Evolutionary conservation across 2,888 invertebrate species (phyloP).

Genomic region (Alloplasta piceator): DNA sequence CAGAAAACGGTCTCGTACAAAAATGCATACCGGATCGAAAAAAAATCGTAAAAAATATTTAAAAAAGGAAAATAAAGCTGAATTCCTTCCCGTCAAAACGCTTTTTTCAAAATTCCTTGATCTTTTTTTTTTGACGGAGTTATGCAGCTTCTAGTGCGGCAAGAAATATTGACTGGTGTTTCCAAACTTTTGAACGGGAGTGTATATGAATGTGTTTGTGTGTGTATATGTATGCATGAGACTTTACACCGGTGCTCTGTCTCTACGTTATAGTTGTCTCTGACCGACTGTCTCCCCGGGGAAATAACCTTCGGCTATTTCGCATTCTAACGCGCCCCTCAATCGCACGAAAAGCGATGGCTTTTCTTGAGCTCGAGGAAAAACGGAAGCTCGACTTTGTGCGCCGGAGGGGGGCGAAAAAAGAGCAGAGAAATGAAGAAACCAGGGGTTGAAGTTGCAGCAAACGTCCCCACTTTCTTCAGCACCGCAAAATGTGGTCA

Average conservation of each 20-base stretch:
- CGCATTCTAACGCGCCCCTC: slow-evolving; percentile 60
- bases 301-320: slow-evolving; percentile 73
- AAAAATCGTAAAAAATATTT: too few species aligned
- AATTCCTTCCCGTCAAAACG: too few species aligned
- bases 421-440: neutral
- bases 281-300: slow-evolving; percentile 67
- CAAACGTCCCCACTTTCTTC: neutral
- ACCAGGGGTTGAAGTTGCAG: slow-evolving; percentile 8
- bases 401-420: slow-evolving; percentile 38
- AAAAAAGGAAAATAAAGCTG: too few species aligned
- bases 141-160: too few species aligned
- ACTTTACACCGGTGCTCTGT: slow-evolving; percentile 16
- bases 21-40: too few species aligned
- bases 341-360: slow-evolving; percentile 46
- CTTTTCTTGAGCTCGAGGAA: slow-evolving; percentile 19
- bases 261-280: slow-evolving; percentile 31
- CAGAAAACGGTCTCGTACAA: too few species aligned
- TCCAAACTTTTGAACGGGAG: too few species aligned
- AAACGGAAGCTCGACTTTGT: slow-evolving; percentile 31
- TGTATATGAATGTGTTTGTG: neutral
- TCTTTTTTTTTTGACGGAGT: too few species aligned
- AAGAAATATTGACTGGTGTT: too few species aligned
- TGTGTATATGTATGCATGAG: slow-evolving; percentile 5
- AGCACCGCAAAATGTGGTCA: too few species aligned
- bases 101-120: too few species aligned